These are phyloP conservation scores for Periplaneta americana DNA, from an alignment of 1,140 invertebrate species.

Conservation along the genomic window DNA sequence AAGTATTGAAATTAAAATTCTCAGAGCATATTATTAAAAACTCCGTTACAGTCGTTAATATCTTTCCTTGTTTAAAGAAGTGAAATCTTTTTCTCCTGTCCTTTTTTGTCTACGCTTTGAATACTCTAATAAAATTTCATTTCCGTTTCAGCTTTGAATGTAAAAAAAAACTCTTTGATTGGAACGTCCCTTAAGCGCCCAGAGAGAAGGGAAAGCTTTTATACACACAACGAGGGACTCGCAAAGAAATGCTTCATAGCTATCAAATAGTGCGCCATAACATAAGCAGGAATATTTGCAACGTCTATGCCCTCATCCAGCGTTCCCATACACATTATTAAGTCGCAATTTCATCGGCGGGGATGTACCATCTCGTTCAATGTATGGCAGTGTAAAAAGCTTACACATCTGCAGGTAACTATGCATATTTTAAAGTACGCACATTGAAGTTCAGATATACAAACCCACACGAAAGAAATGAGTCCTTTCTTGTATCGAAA, in stretches of 20 bases:
- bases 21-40: background rate
- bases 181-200: background rate
- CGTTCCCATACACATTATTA: no score
- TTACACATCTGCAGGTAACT: no score
- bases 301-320: no score
- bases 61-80: background rate
- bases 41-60: background rate
- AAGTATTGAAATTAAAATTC: background rate
- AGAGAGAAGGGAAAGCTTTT: background rate
- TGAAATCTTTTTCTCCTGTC: background rate
- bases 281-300: no score
- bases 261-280: background rate
- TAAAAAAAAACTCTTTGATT: background rate
- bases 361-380: no score
- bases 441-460: no score
- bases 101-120: background rate
- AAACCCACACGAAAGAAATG: no score
- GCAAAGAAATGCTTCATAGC: background rate
- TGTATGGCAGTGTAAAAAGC: no score
- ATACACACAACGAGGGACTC: background rate
- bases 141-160: background rate
- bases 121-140: background rate
- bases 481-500: no score
- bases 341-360: no score
- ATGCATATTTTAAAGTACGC: no score